Percentiles rank a stretch among this genome's conserved stretches.
Evolutionary conservation across 2,797 vertebrate species (phyloP).

Genomic region (Gephyroberyx darwinii): DNA sequence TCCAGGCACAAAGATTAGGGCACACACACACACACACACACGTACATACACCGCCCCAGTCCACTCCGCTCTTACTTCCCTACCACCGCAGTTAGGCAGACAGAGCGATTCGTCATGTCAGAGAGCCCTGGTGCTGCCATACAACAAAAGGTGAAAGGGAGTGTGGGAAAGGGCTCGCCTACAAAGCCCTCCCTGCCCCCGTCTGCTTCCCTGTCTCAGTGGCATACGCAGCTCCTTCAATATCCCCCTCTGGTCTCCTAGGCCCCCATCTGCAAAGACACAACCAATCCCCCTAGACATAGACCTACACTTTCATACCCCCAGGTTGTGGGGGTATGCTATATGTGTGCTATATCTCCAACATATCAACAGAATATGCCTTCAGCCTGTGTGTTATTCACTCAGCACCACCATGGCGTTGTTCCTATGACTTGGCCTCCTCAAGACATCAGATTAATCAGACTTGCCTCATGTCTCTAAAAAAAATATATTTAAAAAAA

Average conservation of each 20-base stretch:
- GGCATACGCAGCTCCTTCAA: conserved; percentile 55
- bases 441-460: no score
- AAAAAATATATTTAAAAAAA: background rate
- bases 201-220: conserved; percentile 71
- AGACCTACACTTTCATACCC: conserved; percentile 12
- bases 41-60: conserved; percentile 28
- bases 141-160: conserved; percentile 81
- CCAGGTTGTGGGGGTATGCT: no score
- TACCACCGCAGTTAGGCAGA: conserved; percentile 62
- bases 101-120: conserved; percentile 81
- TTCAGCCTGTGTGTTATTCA: background rate
- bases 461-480: no score
- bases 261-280: conserved; percentile 50
- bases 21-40: conserved; percentile 21
- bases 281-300: conserved; percentile 12
- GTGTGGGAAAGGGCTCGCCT: conserved; percentile 81
- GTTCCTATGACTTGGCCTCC: no score
- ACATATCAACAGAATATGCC: conserved; percentile 9
- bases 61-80: conserved; percentile 48
- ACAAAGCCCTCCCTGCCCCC: conserved; percentile 79
- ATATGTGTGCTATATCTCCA: conserved; percentile 32
- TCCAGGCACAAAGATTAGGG: conserved; percentile 33
- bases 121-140: conserved; percentile 68
- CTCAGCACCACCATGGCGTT: background rate
- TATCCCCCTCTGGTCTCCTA: conserved; percentile 51